Evolutionary conservation across 2,888 invertebrate species (phyloP), one percentile per base, ranked within the genome.

Genomic region (Synergus umbraculus): DNA sequence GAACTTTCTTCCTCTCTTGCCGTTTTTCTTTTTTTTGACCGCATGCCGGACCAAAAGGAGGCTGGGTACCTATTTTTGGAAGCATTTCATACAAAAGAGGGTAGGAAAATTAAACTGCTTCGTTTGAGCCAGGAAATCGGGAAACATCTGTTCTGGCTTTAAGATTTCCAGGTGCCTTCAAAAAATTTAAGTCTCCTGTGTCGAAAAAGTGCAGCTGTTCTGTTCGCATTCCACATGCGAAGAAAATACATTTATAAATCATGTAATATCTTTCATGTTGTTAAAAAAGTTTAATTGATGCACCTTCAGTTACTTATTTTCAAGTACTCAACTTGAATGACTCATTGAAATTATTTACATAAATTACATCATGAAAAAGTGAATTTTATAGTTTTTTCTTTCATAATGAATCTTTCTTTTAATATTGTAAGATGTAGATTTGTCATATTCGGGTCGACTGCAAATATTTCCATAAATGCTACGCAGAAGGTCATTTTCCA

Each of bases 401-500:
- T n/a, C n/a, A n/a, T 54, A 18, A 54, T 54, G 9, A 54, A 54
- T 54, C 54, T n/a, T n/a, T n/a, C 54, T n/a, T n/a, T 9, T 9
- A 44, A 9, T 10, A 37, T 37, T 37, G 8, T 44, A 54, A 54
- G n/a, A 9, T 54, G 3, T n/a, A 54, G n/a, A 54, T 18, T 54
- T n/a, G 7, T 54, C 54, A 54, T n/a, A 54, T 54, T 54, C n/a
- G 54, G 54, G 54, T 46, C 69, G 69, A 44, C 49, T 12, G 7
- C 46, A 46, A 69, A 69, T 69, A 49, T 46, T 29, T 15, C 29
- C 49, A 69, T 69, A 49, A 69, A 69, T 69, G n/a, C 69, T 46
- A 46, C 13, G 49, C 44, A 69, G 69, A 69, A 69, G 69, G 69
- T 46, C 49, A 49, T 15, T 15, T 69, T 69, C 29, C 69, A 69